Conservation (phyloP, 2,113 vertebrate species). For the Catharus bicknelli region DNA sequence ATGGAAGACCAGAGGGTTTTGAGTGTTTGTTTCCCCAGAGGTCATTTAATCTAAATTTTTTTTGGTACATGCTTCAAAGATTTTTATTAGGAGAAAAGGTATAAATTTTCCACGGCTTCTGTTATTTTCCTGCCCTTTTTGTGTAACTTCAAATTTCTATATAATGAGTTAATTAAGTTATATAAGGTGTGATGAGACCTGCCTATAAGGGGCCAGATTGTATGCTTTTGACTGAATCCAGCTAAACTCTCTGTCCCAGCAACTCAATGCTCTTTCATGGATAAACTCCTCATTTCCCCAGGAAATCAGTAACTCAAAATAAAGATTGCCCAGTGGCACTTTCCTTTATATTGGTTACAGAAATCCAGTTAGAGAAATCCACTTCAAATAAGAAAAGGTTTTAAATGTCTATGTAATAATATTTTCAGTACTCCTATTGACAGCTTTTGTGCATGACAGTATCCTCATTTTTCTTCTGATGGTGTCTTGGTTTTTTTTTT, state of each 20-base stretch:
- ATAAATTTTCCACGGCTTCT: neutral
- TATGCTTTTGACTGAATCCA: neutral
- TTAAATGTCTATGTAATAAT: neutral
- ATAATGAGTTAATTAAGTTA: neutral
- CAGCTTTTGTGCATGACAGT: neutral
- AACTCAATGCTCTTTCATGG: neutral
- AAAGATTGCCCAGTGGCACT: neutral
- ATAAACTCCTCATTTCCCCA: neutral
- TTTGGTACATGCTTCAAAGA: neutral
- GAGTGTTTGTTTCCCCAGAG: accelerated
- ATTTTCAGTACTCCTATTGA: neutral
- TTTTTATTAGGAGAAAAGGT: neutral
- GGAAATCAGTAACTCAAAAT: neutral
- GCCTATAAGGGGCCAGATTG: neutral
- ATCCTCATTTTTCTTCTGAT: neutral
- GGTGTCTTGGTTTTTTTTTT: neutral
- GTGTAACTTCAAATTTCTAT: neutral
- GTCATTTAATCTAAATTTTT: neutral
- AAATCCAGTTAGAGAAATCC: neutral
- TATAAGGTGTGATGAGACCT: neutral
- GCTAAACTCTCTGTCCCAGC: neutral
- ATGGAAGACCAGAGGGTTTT: neutral
- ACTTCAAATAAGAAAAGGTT: neutral
- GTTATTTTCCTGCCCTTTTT: neutral
- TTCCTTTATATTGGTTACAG: neutral